Conservation (phyloP, 2,888 invertebrate species). For the Rhabditoides inermis region DNA sequence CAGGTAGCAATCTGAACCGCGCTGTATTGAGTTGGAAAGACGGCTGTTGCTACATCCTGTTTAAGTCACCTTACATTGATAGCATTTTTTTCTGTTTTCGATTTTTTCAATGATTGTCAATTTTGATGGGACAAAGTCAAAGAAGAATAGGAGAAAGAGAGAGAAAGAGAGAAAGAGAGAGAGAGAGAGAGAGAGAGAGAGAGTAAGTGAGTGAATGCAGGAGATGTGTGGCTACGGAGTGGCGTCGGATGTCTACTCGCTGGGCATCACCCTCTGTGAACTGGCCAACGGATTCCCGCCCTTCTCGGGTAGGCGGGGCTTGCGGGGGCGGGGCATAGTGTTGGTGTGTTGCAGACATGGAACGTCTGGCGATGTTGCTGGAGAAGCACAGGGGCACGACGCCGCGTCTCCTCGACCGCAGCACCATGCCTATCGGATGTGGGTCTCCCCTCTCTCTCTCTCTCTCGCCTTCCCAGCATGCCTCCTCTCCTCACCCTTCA, state of each 20-base stretch:
- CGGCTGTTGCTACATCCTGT: too few relatives aligned
- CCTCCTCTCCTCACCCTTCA: too few relatives aligned
- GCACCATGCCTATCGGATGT: constrained; percentile 56
- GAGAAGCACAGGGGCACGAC: constrained; percentile 72
- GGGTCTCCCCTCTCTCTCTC: background rate
- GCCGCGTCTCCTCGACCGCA: constrained; percentile 69
- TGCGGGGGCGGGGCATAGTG: too few relatives aligned
- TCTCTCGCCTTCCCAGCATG: background rate
- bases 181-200: too few relatives aligned
- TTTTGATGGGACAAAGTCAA: too few relatives aligned
- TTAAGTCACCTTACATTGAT: too few relatives aligned
- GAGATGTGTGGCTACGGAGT: constrained; percentile 78
- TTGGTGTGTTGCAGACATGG: constrained; percentile 67
- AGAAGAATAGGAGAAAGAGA: too few relatives aligned
- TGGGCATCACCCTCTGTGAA: constrained; percentile 80
- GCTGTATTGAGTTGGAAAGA: too few relatives aligned
- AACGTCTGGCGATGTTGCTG: constrained; percentile 79
- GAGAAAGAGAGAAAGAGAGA: too few relatives aligned
- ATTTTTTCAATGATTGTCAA: background rate
- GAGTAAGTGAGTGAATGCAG: too few relatives aligned
- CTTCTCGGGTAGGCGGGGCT: too few relatives aligned
- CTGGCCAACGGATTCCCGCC: constrained; percentile 80
- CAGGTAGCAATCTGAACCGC: too few relatives aligned
- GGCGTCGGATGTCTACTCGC: constrained; percentile 80
- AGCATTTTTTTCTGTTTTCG: background rate